These are phyloP conservation scores for Meiosimyza platycephala DNA, from an alignment of 2,888 invertebrate genomes.

Conservation along the genomic window DNA sequence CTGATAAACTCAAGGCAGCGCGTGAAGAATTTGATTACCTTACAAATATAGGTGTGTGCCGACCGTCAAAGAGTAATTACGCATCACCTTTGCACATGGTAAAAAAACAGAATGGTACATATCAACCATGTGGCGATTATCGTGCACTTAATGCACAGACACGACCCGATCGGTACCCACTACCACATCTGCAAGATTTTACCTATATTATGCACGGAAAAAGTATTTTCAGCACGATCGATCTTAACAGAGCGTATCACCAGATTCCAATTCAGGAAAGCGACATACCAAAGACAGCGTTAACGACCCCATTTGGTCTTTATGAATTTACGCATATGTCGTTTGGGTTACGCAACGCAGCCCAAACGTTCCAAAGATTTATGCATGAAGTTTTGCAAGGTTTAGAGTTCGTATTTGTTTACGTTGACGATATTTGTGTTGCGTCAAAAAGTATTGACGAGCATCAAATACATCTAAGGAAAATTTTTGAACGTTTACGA, in stretches of 20 bases:
- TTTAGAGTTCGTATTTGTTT: no score
- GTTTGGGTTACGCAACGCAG: background rate
- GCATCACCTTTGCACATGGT: conserved; percentile 22
- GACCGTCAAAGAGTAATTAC: conserved; percentile 23
- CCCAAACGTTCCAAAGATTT: conserved; percentile 2
- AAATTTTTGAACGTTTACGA: no score
- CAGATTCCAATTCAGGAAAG: no score
- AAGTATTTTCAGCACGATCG: no score
- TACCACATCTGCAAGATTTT: conserved; percentile 2
- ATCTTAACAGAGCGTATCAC: background rate
- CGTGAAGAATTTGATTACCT: conserved; percentile 2
- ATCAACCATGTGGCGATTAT: conserved; percentile 26
- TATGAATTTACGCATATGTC: background rate
- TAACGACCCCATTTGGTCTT: no score
- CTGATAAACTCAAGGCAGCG: conserved; percentile 8
- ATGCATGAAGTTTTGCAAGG: background rate
- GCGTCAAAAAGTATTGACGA: no score
- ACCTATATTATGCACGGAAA: no score
- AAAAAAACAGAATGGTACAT: background rate
- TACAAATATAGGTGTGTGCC: no score
- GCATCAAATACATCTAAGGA: no score
- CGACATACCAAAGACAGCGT: no score
- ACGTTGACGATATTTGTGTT: no score
- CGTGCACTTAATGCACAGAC: conserved; percentile 29
- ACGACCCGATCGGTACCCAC: conserved; percentile 29